Conservation (phyloP, 1,140 invertebrate species). For the Carposina sasakii region DNA sequence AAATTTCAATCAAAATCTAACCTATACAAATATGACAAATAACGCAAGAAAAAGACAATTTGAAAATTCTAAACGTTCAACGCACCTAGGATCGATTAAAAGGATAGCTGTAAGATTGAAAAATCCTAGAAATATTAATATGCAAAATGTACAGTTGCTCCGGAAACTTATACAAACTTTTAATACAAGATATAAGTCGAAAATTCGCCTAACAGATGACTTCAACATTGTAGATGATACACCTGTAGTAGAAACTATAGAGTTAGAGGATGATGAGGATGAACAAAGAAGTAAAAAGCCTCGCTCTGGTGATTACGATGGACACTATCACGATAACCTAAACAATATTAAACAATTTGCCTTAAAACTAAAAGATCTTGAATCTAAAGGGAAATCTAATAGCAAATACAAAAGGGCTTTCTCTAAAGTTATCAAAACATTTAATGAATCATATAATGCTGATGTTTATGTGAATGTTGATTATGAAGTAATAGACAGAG, state of each 20-base stretch:
- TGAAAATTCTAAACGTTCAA: constrained; percentile 18
- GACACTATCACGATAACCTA: constrained; percentile 39
- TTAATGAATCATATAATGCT: constrained; percentile 49
- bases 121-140: constrained; percentile 20
- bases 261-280: constrained; percentile 48
- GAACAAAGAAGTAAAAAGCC: constrained; percentile 31
- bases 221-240: constrained; percentile 39
- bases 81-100: constrained; percentile 40
- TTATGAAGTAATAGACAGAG: constrained; percentile 40
- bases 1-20: neutral
- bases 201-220: constrained; percentile 33
- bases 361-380: constrained; percentile 32
- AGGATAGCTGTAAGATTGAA: constrained; percentile 35
- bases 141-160: constrained; percentile 21
- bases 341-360: constrained; percentile 33
- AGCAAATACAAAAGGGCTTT: constrained; percentile 43
- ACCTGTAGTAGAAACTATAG: constrained; percentile 46
- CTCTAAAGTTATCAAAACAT: constrained; percentile 45
- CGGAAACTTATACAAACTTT: constrained; percentile 41
- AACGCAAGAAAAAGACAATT: neutral
- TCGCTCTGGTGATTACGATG: constrained; percentile 14
- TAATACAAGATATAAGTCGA: constrained; percentile 41
- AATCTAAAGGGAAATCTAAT: constrained; percentile 32
- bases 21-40: neutral
- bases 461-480: constrained; percentile 43